A percentile compares a stretch with the other conserved stretches of the same genome.
These are phyloP conservation scores for Addax nasomaculatus DNA, from an alignment of 2,113 vertebrate genomes.

Conservation along the genomic window DNA sequence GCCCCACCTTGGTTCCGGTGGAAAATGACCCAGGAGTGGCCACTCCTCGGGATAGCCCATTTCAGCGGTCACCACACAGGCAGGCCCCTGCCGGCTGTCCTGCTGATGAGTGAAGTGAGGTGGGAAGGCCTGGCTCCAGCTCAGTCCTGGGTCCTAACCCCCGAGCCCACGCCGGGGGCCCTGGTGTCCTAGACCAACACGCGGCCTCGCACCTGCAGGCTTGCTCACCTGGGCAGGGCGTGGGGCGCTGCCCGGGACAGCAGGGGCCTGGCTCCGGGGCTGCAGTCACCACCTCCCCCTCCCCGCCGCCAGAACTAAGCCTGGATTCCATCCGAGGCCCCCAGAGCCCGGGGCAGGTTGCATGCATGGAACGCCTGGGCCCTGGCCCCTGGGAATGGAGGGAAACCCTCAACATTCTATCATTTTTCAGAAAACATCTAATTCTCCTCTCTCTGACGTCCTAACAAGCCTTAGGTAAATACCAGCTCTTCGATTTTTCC, in stretches of 20 bases:
- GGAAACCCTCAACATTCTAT: not conserved
- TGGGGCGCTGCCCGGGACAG: accelerated
- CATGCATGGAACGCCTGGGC: accelerated
- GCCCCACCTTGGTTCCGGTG: not conserved
- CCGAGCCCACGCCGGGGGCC: accelerated
- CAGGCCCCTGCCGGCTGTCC: not conserved
- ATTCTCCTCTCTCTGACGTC: not conserved
- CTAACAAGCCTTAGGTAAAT: accelerated
- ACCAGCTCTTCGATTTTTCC: not conserved
- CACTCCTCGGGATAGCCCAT: accelerated
- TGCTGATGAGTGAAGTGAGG: not conserved
- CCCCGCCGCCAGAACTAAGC: accelerated
- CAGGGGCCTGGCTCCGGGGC: accelerated
- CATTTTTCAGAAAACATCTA: not conserved
- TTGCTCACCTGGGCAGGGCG: accelerated
- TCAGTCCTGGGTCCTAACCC: not conserved
- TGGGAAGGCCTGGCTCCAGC: not conserved
- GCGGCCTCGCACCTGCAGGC: not conserved
- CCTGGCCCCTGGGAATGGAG: not conserved
- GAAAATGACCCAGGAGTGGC: accelerated
- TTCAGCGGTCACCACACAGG: not conserved
- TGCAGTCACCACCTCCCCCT: accelerated
- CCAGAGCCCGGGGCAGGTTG: accelerated
- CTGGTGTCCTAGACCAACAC: accelerated
- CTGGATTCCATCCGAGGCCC: not conserved